Base-by-base conservation (phyloP, 2,797 vertebrate species). In the Sebastes hubbsi region DNA sequence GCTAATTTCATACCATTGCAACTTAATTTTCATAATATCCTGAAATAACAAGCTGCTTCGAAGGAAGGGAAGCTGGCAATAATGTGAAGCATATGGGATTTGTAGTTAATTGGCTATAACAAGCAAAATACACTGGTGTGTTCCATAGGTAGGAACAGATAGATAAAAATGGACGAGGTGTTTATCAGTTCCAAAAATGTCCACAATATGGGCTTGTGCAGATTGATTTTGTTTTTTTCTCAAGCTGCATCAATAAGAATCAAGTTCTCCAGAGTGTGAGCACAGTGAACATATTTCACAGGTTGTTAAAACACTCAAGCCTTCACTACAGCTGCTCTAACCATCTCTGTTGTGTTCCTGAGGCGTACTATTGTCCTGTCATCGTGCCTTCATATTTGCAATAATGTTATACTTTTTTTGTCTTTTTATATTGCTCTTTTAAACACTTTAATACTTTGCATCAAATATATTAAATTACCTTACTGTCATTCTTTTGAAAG, bases 161-260 rank as follows among this genome's bases (percentile, higher is more conserved):
- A n/a, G 66, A 49, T 60, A 60, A 2, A 46, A 59, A 63, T 10
- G 7, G 11, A 20, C 12, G 4, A 70, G 9, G 10, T 8, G 10
- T 72, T 66, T 46, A 62, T 34, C 64, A 24, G 52, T 49, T 77
- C 29, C n/a, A 34, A 62, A 56, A 58, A 67, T 67, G 36, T 76
- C 22, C 30, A 38, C 30, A 46, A 29, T n/a, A 24, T 42, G 61
- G 65, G 66, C 38, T 64, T 30, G 22, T 62, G 38, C 38, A 27
- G 52, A 67, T 55, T 59, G 10, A 22, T 9, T 54, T 54, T 54
- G 3, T 42, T 42, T 65, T 29, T 68, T 32, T 25, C 9, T 8
- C 16, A 10, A 55, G 49, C 49, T 75, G 62, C n/a, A 10, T 75
- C 24, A 25, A 10, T 14, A 49, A 54, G n/a, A 22, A 59, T 70